Evolutionary conservation across 2,888 invertebrate species (phyloP), one percentile per base, ranked within the genome.

Genomic region (Sinelater perroti): DNA sequence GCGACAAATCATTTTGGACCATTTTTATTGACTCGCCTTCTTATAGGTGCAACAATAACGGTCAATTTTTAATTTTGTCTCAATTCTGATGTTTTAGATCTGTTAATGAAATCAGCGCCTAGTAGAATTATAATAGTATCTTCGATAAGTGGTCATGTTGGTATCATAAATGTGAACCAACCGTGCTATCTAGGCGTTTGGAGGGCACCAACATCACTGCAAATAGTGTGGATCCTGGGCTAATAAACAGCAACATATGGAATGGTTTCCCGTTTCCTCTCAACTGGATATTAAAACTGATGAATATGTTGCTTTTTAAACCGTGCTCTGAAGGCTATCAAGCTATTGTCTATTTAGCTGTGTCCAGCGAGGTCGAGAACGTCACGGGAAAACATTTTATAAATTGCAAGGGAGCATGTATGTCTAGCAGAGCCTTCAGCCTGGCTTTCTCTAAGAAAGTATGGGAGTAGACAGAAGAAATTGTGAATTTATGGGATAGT

Each of bases 1-100:
- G 94, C 90, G 0, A 94, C 95, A 0, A 97, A 97, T 74, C 91
- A 96, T 70, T 93, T 93, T 75, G 97, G 97, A 0, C 95, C 95
- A 4, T 97, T 97, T 74, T 81, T 97, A 36, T 81, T 98, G 7
- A 97, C 96, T 0, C 95, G 95, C 78, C 85, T 97, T 7, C 81
- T 97, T 1, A 87, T 93, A 63, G 84, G 85, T 85, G 75, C 70
- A 69, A 30, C 3, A 4, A 30, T 30, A 3, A 10, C 3, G 53
- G 18, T 42, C n/a, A 28, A 7, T 6, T 10, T 14, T 30, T 30
- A 10, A 30, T 11, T 28, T 28, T 5, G n/a, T 3, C 11, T 2
- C 21, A 44, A 13, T 36, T 13, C 14, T 26, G 14, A 31, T 20
- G 28, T 18, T 55, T 59, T 73, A 85, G 91, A 91, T 76, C 73